Percentiles rank a stretch among this genome's conserved stretches.
Evolutionary conservation across 1,140 invertebrate genomes (phyloP).

Genomic region (Cheumatopsyche charites): DNA sequence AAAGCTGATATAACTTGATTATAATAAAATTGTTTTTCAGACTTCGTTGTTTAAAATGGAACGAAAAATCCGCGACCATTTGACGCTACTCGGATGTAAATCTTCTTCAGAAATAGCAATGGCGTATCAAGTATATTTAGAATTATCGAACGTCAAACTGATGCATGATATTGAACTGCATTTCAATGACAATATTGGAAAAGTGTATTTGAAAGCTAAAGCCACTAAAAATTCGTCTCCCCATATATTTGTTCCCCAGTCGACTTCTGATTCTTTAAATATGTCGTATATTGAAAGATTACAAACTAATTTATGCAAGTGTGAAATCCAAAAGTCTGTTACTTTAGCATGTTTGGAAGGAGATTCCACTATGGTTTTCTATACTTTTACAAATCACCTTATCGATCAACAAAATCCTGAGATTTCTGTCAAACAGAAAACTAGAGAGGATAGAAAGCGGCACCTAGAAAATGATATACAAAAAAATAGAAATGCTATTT

Average conservation of each 20-base stretch:
- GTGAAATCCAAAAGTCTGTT: constrained; percentile 3
- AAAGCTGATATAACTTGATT: no score
- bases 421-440: constrained; percentile 37
- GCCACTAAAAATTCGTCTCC: constrained; percentile 31
- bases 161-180: constrained; percentile 43
- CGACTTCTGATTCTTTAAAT: constrained; percentile 32
- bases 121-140: constrained; percentile 43
- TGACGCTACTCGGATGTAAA: constrained; percentile 39
- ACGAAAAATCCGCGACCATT: constrained; percentile 33
- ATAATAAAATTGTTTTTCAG: no score
- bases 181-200: constrained; percentile 28
- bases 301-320: constrained; percentile 42
- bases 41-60: constrained; percentile 33
- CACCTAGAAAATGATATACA: constrained; percentile 44
- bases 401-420: constrained; percentile 41
- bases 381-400: constrained; percentile 39
- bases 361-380: constrained; percentile 43
- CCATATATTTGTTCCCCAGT: constrained; percentile 41
- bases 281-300: constrained; percentile 32
- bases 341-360: constrained; percentile 41
- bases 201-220: constrained; percentile 43
- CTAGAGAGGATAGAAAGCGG: constrained; percentile 42
- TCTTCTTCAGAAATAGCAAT: constrained; percentile 32
- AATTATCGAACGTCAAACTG: constrained; percentile 44
- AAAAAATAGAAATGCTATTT: constrained; percentile 39